phyloP scores from a whole-genome alignment of 1,140 invertebrate species.

The Apis dorsata region DNA sequence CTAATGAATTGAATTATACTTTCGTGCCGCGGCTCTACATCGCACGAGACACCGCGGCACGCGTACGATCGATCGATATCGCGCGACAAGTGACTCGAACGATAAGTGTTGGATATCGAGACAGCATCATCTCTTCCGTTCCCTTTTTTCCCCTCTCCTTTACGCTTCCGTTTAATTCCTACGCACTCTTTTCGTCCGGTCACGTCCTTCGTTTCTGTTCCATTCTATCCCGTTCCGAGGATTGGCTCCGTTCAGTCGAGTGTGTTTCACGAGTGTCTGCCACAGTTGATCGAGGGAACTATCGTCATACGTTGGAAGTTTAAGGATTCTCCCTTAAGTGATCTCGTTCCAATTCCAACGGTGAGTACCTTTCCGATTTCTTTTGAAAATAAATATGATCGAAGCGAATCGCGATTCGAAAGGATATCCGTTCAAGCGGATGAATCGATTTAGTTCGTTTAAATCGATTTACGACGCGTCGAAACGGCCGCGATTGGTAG shows the following conservation, averaged over 20 bases:
- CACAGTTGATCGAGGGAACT: conserved; percentile 21
- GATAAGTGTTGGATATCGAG: conserved; percentile 44
- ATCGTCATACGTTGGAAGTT: neutral
- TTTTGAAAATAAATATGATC: neutral
- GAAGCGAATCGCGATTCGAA: neutral
- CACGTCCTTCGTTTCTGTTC: neutral
- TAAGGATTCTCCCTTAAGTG: conserved; percentile 27
- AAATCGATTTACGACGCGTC: conserved; percentile 10
- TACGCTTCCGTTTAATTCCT: neutral
- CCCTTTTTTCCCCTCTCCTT: neutral
- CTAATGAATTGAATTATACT: conserved; percentile 47
- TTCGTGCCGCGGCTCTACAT: conserved; percentile 40
- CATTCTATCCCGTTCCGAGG: no score
- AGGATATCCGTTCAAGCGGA: neutral
- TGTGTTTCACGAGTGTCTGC: conserved; percentile 41
- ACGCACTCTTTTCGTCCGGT: neutral
- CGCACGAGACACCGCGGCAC: conserved; percentile 44
- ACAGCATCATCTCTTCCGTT: neutral
- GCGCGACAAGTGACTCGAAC: conserved; percentile 48
- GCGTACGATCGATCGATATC: conserved; percentile 63
- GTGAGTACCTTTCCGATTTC: conserved; percentile 6
- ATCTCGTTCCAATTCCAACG: neutral
- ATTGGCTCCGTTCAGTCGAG: neutral
- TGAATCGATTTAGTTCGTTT: neutral
- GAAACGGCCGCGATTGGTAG: conserved; percentile 8